Evolutionary conservation across 2,113 vertebrate species (phyloP).

Genomic region (Nothobranchius kuhntae): DNA sequence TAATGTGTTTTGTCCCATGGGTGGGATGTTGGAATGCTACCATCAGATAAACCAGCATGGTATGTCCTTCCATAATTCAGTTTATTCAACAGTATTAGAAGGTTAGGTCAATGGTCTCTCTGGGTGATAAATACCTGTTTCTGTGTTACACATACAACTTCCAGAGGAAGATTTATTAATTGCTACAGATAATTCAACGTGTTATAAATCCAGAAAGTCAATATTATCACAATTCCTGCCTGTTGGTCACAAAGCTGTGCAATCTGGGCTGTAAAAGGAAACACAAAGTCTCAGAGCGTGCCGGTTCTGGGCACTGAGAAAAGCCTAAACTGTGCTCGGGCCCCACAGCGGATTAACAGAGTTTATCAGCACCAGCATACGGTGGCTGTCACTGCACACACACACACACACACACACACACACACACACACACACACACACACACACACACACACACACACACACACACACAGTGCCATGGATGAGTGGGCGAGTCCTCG

Average conservation of each 20-base stretch:
- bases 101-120: slow-evolving; percentile 1
- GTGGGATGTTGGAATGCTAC: no score
- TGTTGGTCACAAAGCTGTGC: slow-evolving; percentile 17
- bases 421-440: background rate
- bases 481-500: slow-evolving; percentile 56
- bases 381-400: slow-evolving; percentile 41
- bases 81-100: no score
- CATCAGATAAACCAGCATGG: no score
- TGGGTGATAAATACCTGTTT: slow-evolving; percentile 6
- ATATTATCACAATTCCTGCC: slow-evolving; percentile 36
- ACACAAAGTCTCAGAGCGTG: slow-evolving; percentile 28
- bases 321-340: slow-evolving; percentile 31
- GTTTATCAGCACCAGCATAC: slow-evolving; percentile 68
- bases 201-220: slow-evolving; percentile 32
- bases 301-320: slow-evolving; percentile 34
- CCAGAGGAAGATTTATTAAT: slow-evolving; percentile 33
- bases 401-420: background rate
- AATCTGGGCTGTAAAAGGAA: slow-evolving; percentile 31
- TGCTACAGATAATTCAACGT: slow-evolving; percentile 3
- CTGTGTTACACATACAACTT: background rate
- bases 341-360: slow-evolving; percentile 65
- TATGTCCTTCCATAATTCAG: no score
- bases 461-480: slow-evolving; percentile 12
- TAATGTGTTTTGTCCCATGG: no score
- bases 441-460: no score